A percentile compares a stretch with the other conserved stretches of the same genome.
These are phyloP conservation scores for Oreochromis niloticus DNA, from an alignment of 2,113 vertebrate species.

Conservation along the genomic window DNA sequence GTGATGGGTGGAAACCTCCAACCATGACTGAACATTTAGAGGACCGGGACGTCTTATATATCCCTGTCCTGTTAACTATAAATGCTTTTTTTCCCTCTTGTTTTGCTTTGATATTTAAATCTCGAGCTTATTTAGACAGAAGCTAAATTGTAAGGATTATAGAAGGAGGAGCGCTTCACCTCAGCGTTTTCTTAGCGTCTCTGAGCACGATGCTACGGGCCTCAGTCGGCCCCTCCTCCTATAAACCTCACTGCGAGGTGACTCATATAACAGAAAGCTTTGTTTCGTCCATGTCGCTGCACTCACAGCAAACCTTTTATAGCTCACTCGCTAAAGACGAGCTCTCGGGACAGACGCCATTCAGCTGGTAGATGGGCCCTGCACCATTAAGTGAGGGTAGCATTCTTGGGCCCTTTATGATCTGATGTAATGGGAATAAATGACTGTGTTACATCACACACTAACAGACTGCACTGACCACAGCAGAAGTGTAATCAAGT, in stretches of 20 bases:
- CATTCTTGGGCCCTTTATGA: neutral
- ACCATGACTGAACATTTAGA: neutral
- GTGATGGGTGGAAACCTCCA: neutral
- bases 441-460: neutral
- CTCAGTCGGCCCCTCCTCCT: neutral
- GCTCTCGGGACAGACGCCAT: rapidly evolving
- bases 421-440: neutral
- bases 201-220: neutral
- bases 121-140: rapidly evolving
- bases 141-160: neutral
- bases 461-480: neutral
- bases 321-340: neutral
- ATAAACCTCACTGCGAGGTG: neutral
- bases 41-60: neutral
- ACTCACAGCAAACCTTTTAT: neutral
- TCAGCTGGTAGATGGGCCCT: neutral
- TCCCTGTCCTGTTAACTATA: neutral
- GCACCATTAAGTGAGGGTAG: neutral
- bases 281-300: neutral
- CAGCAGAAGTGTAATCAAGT: neutral
- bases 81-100: neutral
- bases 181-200: neutral
- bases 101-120: neutral
- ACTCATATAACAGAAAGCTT: neutral
- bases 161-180: neutral